Evolutionary conservation across 2,113 vertebrate genomes (phyloP).

Genomic region (Oncorhynchus gorbuscha): DNA sequence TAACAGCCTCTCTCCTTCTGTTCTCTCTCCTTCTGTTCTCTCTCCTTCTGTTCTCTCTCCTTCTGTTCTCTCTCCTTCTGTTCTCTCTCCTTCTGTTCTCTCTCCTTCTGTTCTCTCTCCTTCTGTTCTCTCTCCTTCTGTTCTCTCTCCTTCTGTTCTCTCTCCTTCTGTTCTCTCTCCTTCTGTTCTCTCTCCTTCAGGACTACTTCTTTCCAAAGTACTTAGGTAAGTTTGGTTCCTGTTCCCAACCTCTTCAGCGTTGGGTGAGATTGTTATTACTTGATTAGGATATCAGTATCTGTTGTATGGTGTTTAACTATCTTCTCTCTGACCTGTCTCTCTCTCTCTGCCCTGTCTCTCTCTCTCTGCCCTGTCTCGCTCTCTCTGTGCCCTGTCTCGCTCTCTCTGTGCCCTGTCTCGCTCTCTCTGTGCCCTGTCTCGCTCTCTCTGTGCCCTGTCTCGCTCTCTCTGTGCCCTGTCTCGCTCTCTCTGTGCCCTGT

Average conservation of each 20-base stretch:
- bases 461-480: no score
- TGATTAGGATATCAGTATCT: not conserved
- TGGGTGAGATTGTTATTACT: not conserved
- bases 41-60: conserved; percentile 27
- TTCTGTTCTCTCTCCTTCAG: no score
- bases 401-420: no score
- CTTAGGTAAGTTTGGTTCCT: conserved; percentile 77
- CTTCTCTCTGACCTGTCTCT: not conserved
- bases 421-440: no score
- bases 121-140: no score
- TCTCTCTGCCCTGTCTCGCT: no score
- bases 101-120: no score
- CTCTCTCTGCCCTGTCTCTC: not conserved
- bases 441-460: not conserved
- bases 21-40: not conserved
- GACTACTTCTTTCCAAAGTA: conserved; percentile 96
- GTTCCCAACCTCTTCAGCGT: not conserved
- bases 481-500: no score
- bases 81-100: not conserved
- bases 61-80: conserved; percentile 23
- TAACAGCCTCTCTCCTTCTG: conserved; percentile 24
- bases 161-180: no score
- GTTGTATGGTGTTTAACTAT: not conserved
- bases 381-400: no score
- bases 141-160: no score